These are phyloP conservation scores for Mallotus villosus DNA, from an alignment of 2,797 vertebrate genomes.

Conservation along the genomic window DNA sequence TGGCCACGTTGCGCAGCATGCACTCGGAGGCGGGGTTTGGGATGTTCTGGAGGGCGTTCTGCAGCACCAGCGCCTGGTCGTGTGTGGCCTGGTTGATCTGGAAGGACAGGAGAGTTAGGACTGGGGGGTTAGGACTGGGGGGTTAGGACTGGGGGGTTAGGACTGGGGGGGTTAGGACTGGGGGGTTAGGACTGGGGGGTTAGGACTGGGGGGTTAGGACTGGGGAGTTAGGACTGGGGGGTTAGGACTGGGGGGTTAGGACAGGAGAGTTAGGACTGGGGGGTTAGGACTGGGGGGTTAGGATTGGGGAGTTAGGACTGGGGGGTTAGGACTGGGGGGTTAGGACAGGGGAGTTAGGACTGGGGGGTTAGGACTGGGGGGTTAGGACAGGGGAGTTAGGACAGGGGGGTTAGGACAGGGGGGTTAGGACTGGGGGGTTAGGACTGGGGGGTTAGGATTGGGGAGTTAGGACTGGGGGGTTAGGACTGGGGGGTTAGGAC, in stretches of 20 bases:
- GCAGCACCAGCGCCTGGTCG: constrained; percentile 89
- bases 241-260: no score
- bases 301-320: no score
- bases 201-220: neutral
- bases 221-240: neutral
- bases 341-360: neutral
- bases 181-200: no score
- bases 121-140: neutral
- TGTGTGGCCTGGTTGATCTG: constrained; percentile 87
- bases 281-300: neutral
- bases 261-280: neutral
- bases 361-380: no score
- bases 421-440: neutral
- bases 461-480: neutral
- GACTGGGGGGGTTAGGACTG: no score
- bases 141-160: neutral
- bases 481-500: neutral
- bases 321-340: neutral
- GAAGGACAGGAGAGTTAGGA: neutral
- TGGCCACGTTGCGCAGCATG: constrained; percentile 89
- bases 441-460: no score
- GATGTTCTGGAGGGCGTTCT: constrained; percentile 89
- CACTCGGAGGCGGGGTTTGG: constrained; percentile 90
- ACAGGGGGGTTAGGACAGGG: no score
- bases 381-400: neutral